Base-by-base conservation (phyloP, 1,140 invertebrate genomes). In the Ips typographus region DNA sequence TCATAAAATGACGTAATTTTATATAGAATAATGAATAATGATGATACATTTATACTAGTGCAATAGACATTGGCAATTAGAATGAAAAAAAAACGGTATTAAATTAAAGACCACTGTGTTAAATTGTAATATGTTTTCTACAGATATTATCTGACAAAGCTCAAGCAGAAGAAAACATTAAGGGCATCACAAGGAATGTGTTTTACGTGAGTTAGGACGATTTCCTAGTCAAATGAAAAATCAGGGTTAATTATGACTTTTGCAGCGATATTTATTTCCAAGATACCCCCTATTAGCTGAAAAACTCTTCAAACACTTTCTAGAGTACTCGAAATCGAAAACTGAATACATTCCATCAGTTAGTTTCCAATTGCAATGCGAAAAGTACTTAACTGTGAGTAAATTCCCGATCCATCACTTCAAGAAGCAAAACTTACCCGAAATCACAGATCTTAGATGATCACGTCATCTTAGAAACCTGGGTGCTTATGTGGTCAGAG, bases 261-360 rank as follows among this genome's bases (percentile, higher is more conserved):
- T 84, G 60, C 82, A 91, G 86, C 85, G 85, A 72, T 90, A 90
- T 80, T 80, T 93, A 70, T 92, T 93, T 81, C 90, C 91, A n/a
- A 86, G 87, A 78, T 90, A 92, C 80, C 84, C 86, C 2, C 86
- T 91, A 70, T 82, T 93, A 66, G 89, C 87, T 22, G 82, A 86
- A 40, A 86, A 87, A 71, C 81, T 93, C 63, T 92, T 87, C 75
- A 80, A 79, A 65, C 85, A 88, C 78, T 83, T 92, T 63, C 85
- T 87, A 72, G 79, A 79, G 61, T 78, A 78, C 39, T 86, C 86
- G 7, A 85, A 86, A 71, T 83, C 85, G 57, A 87, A 85, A 68
- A 87, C 86, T 36, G 79, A 82, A 42, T 83, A 90, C 74, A 82
- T 91, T 47, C 83, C 85, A 36, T 77, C 83, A 0, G 79, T 84